phyloP scores from a whole-genome alignment of 2,888 invertebrate species.

The Sarcophaga rosellei region DNA sequence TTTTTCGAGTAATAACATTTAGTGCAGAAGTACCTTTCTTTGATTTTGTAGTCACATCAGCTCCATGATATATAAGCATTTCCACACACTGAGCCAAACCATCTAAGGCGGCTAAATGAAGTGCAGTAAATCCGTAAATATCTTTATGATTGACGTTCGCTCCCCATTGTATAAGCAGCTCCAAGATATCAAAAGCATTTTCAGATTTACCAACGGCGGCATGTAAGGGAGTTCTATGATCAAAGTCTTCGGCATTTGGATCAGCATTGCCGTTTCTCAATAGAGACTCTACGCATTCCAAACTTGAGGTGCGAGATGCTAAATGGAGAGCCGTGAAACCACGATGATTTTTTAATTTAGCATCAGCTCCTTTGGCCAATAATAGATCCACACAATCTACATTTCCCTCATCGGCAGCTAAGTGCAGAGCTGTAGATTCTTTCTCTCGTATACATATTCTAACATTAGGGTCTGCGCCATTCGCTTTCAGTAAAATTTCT shows the following conservation, averaged over 20 bases:
- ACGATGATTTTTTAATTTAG: slow-evolving; percentile 88
- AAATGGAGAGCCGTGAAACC: slow-evolving; percentile 93
- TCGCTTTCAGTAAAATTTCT: slow-evolving; percentile 87
- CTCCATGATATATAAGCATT: slow-evolving; percentile 91
- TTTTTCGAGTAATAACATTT: slow-evolving; percentile 92
- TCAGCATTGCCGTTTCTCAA: slow-evolving; percentile 89
- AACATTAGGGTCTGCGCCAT: slow-evolving; percentile 87
- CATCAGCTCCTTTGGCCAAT: slow-evolving; percentile 88
- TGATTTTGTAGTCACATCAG: slow-evolving; percentile 93
- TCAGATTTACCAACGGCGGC: slow-evolving; percentile 93
- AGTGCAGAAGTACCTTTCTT: slow-evolving; percentile 93
- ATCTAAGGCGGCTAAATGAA: slow-evolving; percentile 92
- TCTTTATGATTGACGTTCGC: slow-evolving; percentile 92
- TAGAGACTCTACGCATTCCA: slow-evolving; percentile 90
- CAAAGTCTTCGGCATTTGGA: slow-evolving; percentile 90
- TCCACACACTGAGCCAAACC: slow-evolving; percentile 93
- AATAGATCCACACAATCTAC: slow-evolving; percentile 90
- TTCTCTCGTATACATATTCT: slow-evolving; percentile 87
- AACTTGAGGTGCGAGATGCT: slow-evolving; percentile 89
- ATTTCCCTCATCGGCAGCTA: slow-evolving; percentile 94
- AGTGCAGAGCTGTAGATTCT: slow-evolving; percentile 90
- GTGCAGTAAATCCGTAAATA: slow-evolving; percentile 91
- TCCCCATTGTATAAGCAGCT: slow-evolving; percentile 89
- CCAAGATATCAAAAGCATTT: slow-evolving; percentile 90
- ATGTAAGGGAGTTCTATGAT: slow-evolving; percentile 91